phyloP scores from a whole-genome alignment of 1,140 invertebrate genomes.

The Hyposmocoma kahamanoa region DNA sequence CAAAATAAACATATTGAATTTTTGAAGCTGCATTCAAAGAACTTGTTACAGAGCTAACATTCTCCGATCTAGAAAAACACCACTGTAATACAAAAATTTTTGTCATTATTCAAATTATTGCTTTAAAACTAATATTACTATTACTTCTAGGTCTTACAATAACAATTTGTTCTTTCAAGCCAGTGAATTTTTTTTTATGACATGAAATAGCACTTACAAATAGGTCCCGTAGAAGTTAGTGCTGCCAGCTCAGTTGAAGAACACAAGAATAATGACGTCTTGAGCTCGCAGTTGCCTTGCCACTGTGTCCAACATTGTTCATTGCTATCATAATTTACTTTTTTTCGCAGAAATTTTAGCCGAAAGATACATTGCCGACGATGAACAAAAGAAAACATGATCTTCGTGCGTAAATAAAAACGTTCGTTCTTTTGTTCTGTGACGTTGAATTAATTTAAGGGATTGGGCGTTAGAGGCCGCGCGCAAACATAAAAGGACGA shows the following conservation, averaged over 20 bases:
- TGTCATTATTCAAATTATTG: too few species aligned
- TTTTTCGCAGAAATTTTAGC: conserved; percentile 28
- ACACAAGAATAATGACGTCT: conserved; percentile 15
- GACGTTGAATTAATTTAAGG: not conserved
- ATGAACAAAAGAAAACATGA: not conserved
- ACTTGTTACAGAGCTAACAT: not conserved
- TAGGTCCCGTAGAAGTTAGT: conserved; percentile 5
- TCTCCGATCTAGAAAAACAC: not conserved
- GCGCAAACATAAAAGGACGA: not conserved
- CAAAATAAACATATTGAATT: not conserved
- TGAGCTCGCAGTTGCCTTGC: conserved; percentile 6
- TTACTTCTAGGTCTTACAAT: too few species aligned
- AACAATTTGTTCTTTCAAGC: not conserved
- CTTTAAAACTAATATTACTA: too few species aligned
- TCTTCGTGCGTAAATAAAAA: not conserved
- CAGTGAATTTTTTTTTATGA: not conserved
- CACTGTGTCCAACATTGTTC: not conserved
- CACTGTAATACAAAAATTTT: not conserved
- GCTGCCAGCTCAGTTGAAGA: conserved; percentile 10
- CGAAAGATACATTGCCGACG: conserved; percentile 12
- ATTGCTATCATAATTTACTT: conserved; percentile 26
- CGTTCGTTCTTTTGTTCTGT: not conserved
- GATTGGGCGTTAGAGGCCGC: not conserved
- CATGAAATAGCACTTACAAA: not conserved
- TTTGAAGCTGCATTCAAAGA: not conserved